Percentiles rank a stretch among this genome's conserved stretches.
These are phyloP conservation scores for Eristalis intricaria DNA, from an alignment of 2,888 invertebrate species.

Conservation along the genomic window DNA sequence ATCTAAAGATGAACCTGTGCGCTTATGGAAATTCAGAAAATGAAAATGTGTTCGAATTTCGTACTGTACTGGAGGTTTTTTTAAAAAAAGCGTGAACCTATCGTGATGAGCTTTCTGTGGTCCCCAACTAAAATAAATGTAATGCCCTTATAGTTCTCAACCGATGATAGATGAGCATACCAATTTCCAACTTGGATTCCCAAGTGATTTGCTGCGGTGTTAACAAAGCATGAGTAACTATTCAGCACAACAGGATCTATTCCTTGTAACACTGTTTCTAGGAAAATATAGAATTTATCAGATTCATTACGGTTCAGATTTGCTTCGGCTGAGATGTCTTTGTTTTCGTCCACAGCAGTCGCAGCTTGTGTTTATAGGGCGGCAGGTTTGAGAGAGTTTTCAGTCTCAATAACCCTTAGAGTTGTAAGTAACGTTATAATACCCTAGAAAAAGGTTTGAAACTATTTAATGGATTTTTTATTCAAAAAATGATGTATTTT, in stretches of 20 bases:
- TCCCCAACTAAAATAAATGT: slow-evolving; percentile 85
- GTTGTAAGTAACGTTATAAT: slow-evolving; percentile 20
- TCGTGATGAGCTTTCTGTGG: slow-evolving; percentile 88
- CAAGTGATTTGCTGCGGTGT: slow-evolving; percentile 90
- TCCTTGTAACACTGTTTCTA: slow-evolving; percentile 93
- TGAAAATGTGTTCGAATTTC: slow-evolving; percentile 96
- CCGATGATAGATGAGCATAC: slow-evolving; percentile 79
- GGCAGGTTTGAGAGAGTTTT: not conserved
- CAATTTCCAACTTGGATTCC: slow-evolving; percentile 88
- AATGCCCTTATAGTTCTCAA: slow-evolving; percentile 23
- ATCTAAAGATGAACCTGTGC: slow-evolving; percentile 97
- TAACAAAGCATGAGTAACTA: slow-evolving; percentile 93
- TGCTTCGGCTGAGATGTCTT: not conserved
- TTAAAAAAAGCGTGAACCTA: slow-evolving; percentile 91
- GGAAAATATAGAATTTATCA: slow-evolving; percentile 90
- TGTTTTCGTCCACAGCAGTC: not conserved
- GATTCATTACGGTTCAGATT: not conserved
- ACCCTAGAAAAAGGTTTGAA: slow-evolving; percentile 1
- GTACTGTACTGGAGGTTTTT: slow-evolving; percentile 97
- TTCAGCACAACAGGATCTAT: slow-evolving; percentile 93
- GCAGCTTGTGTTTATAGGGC: not conserved
- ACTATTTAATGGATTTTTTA: slow-evolving; percentile 9
- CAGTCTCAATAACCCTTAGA: not conserved
- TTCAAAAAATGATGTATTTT: not conserved
- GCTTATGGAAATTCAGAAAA: slow-evolving; percentile 89